Evolutionary conservation across 2,888 invertebrate genomes (phyloP), one percentile per base, ranked within the genome.

Genomic region (Hemithea aestivaria): DNA sequence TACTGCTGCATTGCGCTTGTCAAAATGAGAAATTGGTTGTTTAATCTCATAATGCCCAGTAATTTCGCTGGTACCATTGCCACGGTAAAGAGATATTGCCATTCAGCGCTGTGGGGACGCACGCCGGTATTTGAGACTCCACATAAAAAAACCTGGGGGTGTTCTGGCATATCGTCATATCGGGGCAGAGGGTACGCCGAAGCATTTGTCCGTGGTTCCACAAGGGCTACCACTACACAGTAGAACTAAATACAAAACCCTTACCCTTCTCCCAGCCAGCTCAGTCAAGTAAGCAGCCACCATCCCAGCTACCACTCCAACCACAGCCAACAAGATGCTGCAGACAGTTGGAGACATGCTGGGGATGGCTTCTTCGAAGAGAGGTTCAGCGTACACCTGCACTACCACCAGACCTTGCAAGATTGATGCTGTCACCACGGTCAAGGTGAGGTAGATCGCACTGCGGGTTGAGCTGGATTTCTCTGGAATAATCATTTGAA

Each of bases 371-470:
- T 72, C 62, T 0, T 44, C 43, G 40, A 83, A 82, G 11, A 83
- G 43, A 0, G 77, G 77, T n/a, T 69, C 72, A 0, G 82, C 81
- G 41, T 78, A 82, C 16, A 82, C 80, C 42, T 80, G 78, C 0
- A 82, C 53, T 0, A 70, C 70, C 0, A 77, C 55, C 0, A 80
- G 38, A 0, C 83, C 83, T 68, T 82, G 80, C 54, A 77, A 77
- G 7, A 74, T 62, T 7, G 68, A 51, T 0, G 68, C 51, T 0
- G 71, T 68, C 41, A 66, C 59, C 2, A 82, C 45, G 0, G 56
- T 45, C 0, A 76, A 16, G 1, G 53, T 50, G 0, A 77, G 43
- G 0, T 58, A 7, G n/a, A 81, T 46, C 0, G 75, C 74, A 1
- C 56, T 62, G 1, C 74, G 73, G 0, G 76, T 68, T 1, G 80